phyloP scores from a whole-genome alignment of 1,140 invertebrate genomes.

The Mycetomoellerius zeteki region DNA sequence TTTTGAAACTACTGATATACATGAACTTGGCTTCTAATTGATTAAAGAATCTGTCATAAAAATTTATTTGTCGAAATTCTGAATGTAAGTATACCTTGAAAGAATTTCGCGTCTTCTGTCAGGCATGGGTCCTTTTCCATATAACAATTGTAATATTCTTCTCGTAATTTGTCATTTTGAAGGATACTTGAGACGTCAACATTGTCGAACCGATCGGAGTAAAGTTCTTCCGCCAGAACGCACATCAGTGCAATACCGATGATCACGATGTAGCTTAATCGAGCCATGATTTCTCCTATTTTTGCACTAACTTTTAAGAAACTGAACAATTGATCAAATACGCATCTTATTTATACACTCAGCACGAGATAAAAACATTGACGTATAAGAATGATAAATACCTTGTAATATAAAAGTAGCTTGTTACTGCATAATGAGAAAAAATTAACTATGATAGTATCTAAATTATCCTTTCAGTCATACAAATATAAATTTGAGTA shows the following conservation, averaged over 20 bases:
- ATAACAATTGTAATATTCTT: slow-evolving; percentile 82
- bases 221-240: slow-evolving; percentile 16
- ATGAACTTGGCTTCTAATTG: neutral
- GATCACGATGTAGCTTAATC: neutral
- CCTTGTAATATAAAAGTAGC: neutral
- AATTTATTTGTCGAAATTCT: slow-evolving; percentile 10
- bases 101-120: slow-evolving; percentile 74
- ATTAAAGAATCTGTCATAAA: neutral
- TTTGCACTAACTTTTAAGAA: neutral
- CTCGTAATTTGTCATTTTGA: slow-evolving; percentile 46
- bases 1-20: neutral
- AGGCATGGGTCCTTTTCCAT: slow-evolving; percentile 81
- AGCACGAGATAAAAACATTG: neutral
- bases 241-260: neutral
- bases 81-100: slow-evolving; percentile 71
- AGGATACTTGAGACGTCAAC: slow-evolving; percentile 18
- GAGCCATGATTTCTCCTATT: neutral
- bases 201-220: slow-evolving; percentile 55
- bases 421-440: neutral
- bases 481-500: too few relatives aligned
- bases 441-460: neutral
- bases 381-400: neutral
- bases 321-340: neutral
- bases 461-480: neutral
- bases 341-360: neutral